Conservation (phyloP, 1,140 invertebrate genomes). For the Charaxes varanes region DNA sequence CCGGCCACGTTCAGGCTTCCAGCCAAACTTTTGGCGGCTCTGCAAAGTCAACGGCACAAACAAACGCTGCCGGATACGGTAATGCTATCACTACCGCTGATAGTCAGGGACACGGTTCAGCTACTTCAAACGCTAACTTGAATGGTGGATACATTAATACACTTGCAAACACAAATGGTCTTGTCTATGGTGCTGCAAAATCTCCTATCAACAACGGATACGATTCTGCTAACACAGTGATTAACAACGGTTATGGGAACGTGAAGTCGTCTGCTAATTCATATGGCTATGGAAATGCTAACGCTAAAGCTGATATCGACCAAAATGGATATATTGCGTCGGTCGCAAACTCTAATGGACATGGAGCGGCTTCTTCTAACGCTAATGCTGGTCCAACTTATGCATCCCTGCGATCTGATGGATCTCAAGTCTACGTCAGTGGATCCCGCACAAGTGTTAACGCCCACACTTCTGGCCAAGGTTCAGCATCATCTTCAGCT, state of each 20-base stretch:
- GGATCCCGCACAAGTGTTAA: slow-evolving; percentile 34
- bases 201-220: slow-evolving; percentile 34
- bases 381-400: slow-evolving; percentile 21
- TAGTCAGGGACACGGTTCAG: slow-evolving; percentile 34
- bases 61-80: too few relatives aligned
- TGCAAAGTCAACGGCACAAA: slow-evolving; percentile 21
- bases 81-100: slow-evolving; percentile 31
- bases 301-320: slow-evolving; percentile 17
- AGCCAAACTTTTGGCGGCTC: slow-evolving; percentile 25
- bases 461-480: slow-evolving; percentile 39
- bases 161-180: slow-evolving; percentile 27
- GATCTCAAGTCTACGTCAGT: slow-evolving; percentile 17
- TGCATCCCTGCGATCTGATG: slow-evolving; percentile 12
- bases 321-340: background rate
- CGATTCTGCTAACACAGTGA: slow-evolving; percentile 26
- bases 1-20: slow-evolving; percentile 22
- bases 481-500: slow-evolving; percentile 39
- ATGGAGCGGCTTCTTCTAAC: slow-evolving; percentile 3
- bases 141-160: slow-evolving; percentile 33
- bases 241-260: slow-evolving; percentile 21
- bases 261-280: slow-evolving; percentile 18
- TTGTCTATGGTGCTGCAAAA: slow-evolving; percentile 33
- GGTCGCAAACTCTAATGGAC: slow-evolving; percentile 1
- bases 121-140: slow-evolving; percentile 33
- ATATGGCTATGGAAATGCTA: slow-evolving; percentile 24